phyloP scores from a whole-genome alignment of 2,113 vertebrate genomes.

The Chascanopsetta lugubris region DNA sequence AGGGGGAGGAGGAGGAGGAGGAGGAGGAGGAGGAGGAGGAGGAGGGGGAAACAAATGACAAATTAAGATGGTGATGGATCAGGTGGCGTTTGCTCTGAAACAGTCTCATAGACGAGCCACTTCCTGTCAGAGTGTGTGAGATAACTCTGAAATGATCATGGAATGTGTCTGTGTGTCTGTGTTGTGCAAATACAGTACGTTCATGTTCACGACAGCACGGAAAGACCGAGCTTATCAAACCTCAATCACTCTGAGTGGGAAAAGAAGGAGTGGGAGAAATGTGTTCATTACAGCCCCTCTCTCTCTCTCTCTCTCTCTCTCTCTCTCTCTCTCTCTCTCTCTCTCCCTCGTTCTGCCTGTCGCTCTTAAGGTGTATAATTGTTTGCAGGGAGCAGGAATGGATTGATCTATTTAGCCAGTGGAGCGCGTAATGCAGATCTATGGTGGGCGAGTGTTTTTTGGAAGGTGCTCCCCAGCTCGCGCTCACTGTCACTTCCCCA shows the following conservation, averaged over 20 bases:
- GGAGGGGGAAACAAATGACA: no score
- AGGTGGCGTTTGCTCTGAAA: slow-evolving; percentile 74
- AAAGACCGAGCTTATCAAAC: slow-evolving; percentile 18
- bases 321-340: no score
- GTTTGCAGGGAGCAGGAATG: slow-evolving; percentile 55
- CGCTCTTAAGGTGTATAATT: slow-evolving; percentile 51
- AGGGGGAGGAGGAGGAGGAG: not conserved
- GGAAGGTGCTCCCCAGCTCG: slow-evolving; percentile 68
- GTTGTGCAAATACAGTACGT: slow-evolving; percentile 14
- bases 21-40: no score
- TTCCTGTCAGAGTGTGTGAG: slow-evolving; percentile 47
- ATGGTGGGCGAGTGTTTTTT: slow-evolving; percentile 70
- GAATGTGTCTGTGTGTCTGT: no score
- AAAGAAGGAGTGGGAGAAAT: slow-evolving; percentile 13
- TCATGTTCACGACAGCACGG: slow-evolving; percentile 19
- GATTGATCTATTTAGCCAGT: slow-evolving; percentile 68
- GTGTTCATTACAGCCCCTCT: slow-evolving; percentile 36
- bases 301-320: slow-evolving; percentile 36
- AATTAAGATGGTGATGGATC: slow-evolving; percentile 49
- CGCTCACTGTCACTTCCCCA: slow-evolving; percentile 78
- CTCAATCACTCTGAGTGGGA: slow-evolving; percentile 13
- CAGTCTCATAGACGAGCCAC: slow-evolving; percentile 44
- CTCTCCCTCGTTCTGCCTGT: slow-evolving; percentile 33
- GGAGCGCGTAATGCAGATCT: slow-evolving; percentile 72
- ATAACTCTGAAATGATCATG: no score